Base-by-base conservation (phyloP, 2,888 invertebrate species). In the Ormyrus rosae region DNA sequence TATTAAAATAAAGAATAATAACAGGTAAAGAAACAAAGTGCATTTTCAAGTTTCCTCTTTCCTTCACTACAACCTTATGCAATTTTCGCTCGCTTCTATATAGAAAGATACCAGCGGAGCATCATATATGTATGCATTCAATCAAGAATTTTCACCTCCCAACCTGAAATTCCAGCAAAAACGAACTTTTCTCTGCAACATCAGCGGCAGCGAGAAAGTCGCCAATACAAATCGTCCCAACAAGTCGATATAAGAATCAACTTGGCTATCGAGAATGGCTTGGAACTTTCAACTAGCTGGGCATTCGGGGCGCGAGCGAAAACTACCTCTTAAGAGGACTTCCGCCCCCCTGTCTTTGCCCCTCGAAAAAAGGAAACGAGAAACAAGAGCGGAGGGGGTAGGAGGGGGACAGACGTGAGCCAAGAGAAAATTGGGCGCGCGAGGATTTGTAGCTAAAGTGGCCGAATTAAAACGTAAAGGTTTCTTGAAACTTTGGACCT, bases 381-480 rank as follows among this genome's bases (percentile, higher is more conserved):
- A 71, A 60, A 71, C 60, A 71, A 71, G 60, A n/a, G 9, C 34
- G 10, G 55, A 55, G 9, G 48, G 58, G 50, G 45, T 9, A 68
- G 55, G 45, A 0, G 34, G 0, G 60, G 3, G 8, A 19, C 10
- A 55, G 46, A 51, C 34, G 56, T 10, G 56, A 51, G 58, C 3
- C 6, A 53, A 8, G 50, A 46, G 79, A 68, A 79, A 79, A 79
- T 79, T 69, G 73, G 69, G 63, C 61, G 48, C 56, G 19, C 0
- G 79, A 69, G 69, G 67, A 79, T 79, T 79, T 64, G 63, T 63
- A 60, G 72, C 78, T 67, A 55, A 67, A 68, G 55, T 68, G 68
- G 61, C 34, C 63, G 73, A 78, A 78, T 78, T 78, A 73, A 78
- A 73, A 73, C 72, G 78, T 53, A 61, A 78, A 72, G 73, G 64